phyloP scores from a whole-genome alignment of 2,888 invertebrate species.

The Globia sparganii region DNA sequence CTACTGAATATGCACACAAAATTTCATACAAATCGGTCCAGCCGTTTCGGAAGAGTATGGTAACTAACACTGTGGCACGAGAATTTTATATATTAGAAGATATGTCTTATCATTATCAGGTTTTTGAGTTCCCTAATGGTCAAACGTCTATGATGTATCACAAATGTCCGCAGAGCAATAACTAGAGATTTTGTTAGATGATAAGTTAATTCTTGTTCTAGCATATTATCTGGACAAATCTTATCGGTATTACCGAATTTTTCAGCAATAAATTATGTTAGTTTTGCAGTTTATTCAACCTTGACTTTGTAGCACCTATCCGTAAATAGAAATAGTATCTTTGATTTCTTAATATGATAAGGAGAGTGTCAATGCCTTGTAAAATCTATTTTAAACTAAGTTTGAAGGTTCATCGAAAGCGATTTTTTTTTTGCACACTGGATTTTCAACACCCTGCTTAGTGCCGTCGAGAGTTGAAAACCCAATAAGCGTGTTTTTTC shows the following conservation, averaged over 20 bases:
- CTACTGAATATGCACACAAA: too few species aligned
- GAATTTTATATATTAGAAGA: too few species aligned
- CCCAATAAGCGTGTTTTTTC: too few species aligned
- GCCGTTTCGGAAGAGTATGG: too few species aligned
- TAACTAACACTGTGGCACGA: too few species aligned
- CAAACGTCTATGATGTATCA: not conserved
- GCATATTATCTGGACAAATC: slow-evolving; percentile 3
- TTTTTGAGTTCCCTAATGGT: not conserved
- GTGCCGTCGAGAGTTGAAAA: too few species aligned
- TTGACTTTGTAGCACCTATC: slow-evolving; percentile 8
- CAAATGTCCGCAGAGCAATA: slow-evolving; percentile 15
- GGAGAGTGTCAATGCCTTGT: not conserved
- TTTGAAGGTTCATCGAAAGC: too few species aligned
- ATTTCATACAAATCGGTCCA: too few species aligned
- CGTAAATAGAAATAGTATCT: slow-evolving; percentile 10
- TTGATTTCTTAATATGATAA: slow-evolving; percentile 33
- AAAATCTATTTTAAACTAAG: not conserved
- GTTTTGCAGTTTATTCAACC: not conserved
- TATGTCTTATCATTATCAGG: not conserved
- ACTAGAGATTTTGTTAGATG: slow-evolving; percentile 15
- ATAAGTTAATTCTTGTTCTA: slow-evolving; percentile 34
- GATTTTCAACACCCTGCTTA: too few species aligned
- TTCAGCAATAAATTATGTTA: slow-evolving; percentile 22
- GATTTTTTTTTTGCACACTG: too few species aligned
- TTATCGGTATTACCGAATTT: slow-evolving; percentile 30